Percentiles rank a stretch among this genome's conserved stretches.
Evolutionary conservation across 2,888 invertebrate species (phyloP).

Genomic region (Ochropleura plecta): DNA sequence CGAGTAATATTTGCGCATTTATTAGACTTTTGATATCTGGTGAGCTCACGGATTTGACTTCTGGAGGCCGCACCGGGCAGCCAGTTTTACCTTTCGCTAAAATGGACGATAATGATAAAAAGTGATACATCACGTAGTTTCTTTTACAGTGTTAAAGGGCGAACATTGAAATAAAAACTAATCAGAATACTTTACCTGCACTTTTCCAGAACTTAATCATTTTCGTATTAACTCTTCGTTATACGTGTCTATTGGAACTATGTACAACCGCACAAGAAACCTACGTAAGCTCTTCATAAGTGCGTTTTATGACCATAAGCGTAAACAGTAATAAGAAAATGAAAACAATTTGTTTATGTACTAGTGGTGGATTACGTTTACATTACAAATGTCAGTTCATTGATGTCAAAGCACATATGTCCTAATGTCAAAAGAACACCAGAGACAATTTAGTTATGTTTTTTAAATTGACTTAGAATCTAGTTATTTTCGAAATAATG

Average conservation of each 20-base stretch:
- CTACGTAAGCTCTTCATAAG: conserved; percentile 75
- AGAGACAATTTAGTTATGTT: conserved; percentile 13
- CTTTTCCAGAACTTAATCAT: conserved; percentile 95
- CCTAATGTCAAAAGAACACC: conserved; percentile 17
- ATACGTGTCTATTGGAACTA: conserved; percentile 63
- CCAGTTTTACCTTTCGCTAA: conserved; percentile 89
- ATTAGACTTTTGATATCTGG: conserved; percentile 72
- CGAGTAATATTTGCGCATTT: conserved; percentile 73
- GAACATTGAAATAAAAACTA: conserved; percentile 19
- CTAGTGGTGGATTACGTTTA: conserved; percentile 65
- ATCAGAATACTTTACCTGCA: conserved; percentile 87
- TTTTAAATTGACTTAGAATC: conserved; percentile 18
- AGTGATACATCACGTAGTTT: conserved; percentile 16
- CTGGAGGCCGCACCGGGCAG: conserved; percentile 88
- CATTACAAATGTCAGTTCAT: conserved; percentile 59
- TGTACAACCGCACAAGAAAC: conserved; percentile 62
- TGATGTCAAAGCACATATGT: conserved; percentile 15
- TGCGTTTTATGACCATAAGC: conserved; percentile 73
- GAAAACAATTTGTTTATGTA: conserved; percentile 75
- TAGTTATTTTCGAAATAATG: conserved; percentile 5
- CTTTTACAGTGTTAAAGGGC: conserved; percentile 11
- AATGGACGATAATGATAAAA: conserved; percentile 66
- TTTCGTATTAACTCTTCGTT: conserved; percentile 73
- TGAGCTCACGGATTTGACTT: conserved; percentile 69
- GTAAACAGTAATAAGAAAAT: conserved; percentile 80